Base-by-base conservation (phyloP, 1,140 invertebrate genomes). In the Eurosta solidaginis region DNA sequence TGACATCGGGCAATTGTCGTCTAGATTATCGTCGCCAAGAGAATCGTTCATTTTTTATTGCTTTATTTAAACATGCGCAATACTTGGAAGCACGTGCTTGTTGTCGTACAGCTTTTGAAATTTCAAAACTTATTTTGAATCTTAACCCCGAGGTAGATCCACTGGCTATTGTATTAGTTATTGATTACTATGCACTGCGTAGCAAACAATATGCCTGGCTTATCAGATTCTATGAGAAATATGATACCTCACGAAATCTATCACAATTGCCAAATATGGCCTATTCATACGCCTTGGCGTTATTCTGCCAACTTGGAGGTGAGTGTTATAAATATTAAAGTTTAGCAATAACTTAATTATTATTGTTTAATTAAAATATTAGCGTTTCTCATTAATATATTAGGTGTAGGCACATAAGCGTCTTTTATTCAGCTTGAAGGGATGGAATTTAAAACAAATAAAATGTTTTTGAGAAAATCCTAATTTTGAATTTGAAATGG, bases 161-260 rank as follows among this genome's bases (percentile, higher is more conserved):
- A 1, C 83, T 98, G 78, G 95, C 93, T 29, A 91, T 94, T 10
- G 89, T 96, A 44, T 89, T 97, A 25, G 91, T 94, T 80, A 92
- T 98, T 3, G 96, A 98, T 85, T 96, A 95, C 80, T 96, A 96
- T 86, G 96, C 96, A 0, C 83, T 98, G 44, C 89, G 94, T 78
- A 91, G 94, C 59, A 92, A 92, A 74, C 94, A 98, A 88, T 95
- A 94, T 83, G 88, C 91, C n/a, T 98, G 96, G 93, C 89, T 96
- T 0, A 89, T 93, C 5, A 90, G 96, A 63, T 93, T 94, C 54
- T 91, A 91, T 75, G 88, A 92, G 22, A 90, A 92, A 81, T 93
- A 92, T 91, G 92, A 94, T 83, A 81, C 87, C 12, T 83, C 87
- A 4, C 91, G 92, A 76, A 95, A 96, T 89, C 88, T 96, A 4